These are phyloP conservation scores for Enteromius paludinosus DNA, from an alignment of 2,797 vertebrate genomes.

Conservation along the genomic window DNA sequence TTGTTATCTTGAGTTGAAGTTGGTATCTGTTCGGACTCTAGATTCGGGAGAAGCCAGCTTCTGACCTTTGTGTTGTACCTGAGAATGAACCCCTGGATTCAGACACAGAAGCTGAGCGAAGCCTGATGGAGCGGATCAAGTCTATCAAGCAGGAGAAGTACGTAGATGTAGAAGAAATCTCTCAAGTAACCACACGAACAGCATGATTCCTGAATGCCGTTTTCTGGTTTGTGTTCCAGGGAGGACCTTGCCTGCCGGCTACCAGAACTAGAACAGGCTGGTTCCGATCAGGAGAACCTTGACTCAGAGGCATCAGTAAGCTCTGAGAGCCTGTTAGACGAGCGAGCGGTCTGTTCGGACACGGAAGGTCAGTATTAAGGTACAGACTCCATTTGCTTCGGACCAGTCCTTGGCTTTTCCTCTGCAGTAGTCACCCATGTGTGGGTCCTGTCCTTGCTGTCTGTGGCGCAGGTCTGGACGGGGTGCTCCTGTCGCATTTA, in stretches of 20 bases:
- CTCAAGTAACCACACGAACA: not conserved
- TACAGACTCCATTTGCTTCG: slow-evolving; percentile 63
- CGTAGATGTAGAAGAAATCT: slow-evolving; percentile 53
- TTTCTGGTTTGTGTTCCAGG: slow-evolving; percentile 69
- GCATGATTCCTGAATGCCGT: not conserved
- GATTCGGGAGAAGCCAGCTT: slow-evolving; percentile 71
- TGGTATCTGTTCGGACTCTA: slow-evolving; percentile 18
- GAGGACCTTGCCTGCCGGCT: slow-evolving; percentile 93
- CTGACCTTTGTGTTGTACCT: slow-evolving; percentile 77
- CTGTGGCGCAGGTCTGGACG: slow-evolving; percentile 82
- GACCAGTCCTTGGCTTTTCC: slow-evolving; percentile 60
- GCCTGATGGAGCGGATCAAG: slow-evolving; percentile 90
- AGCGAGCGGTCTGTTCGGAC: slow-evolving; percentile 78
- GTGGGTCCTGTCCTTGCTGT: slow-evolving; percentile 75
- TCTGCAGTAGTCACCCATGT: slow-evolving; percentile 69
- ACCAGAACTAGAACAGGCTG: slow-evolving; percentile 93
- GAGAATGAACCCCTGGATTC: slow-evolving; percentile 85
- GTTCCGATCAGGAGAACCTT: slow-evolving; percentile 94
- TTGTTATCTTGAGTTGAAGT: not conserved
- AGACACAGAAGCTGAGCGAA: slow-evolving; percentile 84
- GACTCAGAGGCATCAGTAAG: slow-evolving; percentile 94
- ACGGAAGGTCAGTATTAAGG: slow-evolving; percentile 91
- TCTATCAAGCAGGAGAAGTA: slow-evolving; percentile 98
- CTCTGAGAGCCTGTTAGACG: slow-evolving; percentile 94
- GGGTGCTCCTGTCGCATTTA: slow-evolving; percentile 71